A percentile compares a stretch with the other conserved stretches of the same genome.
Evolutionary conservation across 2,797 vertebrate genomes (phyloP).

Genomic region (Anolis apletophallus): DNA sequence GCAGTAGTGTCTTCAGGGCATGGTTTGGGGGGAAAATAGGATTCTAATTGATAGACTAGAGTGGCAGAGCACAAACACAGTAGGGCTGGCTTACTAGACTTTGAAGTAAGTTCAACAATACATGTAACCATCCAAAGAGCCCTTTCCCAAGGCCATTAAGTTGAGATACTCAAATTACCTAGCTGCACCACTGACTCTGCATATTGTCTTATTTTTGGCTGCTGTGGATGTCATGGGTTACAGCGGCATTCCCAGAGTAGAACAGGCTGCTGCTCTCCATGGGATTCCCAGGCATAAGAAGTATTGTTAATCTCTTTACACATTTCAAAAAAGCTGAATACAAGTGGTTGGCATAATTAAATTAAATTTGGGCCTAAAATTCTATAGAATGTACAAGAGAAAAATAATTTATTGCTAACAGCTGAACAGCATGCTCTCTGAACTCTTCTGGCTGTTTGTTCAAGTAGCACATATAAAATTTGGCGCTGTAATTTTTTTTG

Average conservation of each 20-base stretch:
- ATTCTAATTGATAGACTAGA: background rate
- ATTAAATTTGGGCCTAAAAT: conserved; percentile 13
- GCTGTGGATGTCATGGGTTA: background rate
- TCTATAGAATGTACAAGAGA: background rate
- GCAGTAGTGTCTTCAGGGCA: background rate
- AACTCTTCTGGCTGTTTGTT: conserved; percentile 7
- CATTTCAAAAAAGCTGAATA: background rate
- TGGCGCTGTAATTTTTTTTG: background rate
- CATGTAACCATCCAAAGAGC: background rate
- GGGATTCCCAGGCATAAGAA: background rate
- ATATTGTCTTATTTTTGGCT: background rate
- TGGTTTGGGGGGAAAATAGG: background rate
- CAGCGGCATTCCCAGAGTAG: background rate
- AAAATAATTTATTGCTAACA: conserved; percentile 8
- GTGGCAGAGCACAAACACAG: background rate
- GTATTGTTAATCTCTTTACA: background rate
- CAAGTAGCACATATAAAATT: conserved; percentile 1
- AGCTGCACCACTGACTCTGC: background rate
- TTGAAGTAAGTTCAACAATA: background rate
- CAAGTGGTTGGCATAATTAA: background rate
- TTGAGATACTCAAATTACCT: background rate
- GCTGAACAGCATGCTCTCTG: background rate
- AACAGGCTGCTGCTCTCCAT: background rate
- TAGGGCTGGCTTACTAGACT: background rate
- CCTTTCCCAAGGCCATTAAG: background rate